phyloP scores from a whole-genome alignment of 2,113 vertebrate genomes.

The Noctilio leporinus region DNA sequence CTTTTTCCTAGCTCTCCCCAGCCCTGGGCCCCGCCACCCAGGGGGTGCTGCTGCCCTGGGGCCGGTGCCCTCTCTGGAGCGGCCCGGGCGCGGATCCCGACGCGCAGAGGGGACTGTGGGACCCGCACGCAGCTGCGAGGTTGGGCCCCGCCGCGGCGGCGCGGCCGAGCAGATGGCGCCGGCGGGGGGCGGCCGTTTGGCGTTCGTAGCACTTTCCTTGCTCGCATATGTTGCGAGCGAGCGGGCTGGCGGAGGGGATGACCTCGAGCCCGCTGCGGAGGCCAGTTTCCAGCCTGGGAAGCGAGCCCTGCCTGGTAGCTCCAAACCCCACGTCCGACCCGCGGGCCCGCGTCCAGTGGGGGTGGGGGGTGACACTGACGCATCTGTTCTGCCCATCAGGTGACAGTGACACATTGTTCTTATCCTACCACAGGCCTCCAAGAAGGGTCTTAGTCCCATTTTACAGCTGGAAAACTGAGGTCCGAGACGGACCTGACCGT shows the following conservation, averaged over 20 bases:
- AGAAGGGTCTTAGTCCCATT: background rate
- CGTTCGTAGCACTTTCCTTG: constrained; percentile 40
- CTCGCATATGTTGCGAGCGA: background rate
- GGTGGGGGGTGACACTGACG: background rate
- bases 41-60: background rate
- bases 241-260: background rate
- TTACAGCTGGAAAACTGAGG: background rate
- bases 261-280: background rate
- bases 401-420: background rate
- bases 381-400: fast-evolving
- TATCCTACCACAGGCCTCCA: background rate
- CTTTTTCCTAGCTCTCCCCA: background rate
- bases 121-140: background rate
- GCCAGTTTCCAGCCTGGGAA: background rate
- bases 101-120: background rate
- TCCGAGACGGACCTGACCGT: background rate
- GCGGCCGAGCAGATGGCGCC: constrained; percentile 34
- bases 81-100: background rate
- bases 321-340: background rate
- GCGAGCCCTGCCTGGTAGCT: background rate
- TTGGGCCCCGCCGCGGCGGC: background rate
- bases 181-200: constrained; percentile 27
- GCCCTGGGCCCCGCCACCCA: background rate
- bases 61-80: background rate
- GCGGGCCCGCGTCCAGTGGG: background rate